phyloP scores from a whole-genome alignment of 2,113 vertebrate species.

The Embiotoca jacksoni region DNA sequence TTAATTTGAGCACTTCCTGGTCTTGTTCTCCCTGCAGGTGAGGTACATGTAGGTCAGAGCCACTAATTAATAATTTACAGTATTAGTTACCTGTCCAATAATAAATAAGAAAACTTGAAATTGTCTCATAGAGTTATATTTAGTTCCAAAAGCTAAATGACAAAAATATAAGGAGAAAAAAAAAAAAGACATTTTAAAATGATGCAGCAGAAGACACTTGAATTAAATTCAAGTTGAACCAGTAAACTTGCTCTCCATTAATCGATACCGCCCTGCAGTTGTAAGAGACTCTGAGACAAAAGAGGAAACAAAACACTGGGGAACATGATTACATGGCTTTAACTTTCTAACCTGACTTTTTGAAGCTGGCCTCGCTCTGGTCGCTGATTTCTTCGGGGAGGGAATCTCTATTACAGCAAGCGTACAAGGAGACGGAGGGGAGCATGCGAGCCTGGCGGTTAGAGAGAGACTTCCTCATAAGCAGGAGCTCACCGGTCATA shows the following conservation, averaged over 20 bases:
- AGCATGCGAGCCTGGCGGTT: conserved; percentile 7
- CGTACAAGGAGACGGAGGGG: background rate
- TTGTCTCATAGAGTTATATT: background rate
- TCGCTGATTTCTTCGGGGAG: conserved; percentile 27
- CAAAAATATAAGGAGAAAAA: background rate
- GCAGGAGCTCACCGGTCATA: background rate
- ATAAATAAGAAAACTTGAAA: too few species aligned
- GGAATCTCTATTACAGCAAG: conserved; percentile 1
- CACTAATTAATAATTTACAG: too few species aligned
- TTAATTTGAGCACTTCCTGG: too few species aligned
- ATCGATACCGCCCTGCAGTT: conserved; percentile 29
- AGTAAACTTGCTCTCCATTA: conserved; percentile 17
- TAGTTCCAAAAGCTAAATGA: background rate
- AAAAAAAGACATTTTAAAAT: conserved; percentile 15
- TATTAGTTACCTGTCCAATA: too few species aligned
- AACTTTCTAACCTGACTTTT: conserved; percentile 32
- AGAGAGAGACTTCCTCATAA: conserved; percentile 17
- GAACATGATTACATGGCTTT: conserved; percentile 32
- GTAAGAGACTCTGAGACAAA: conserved; percentile 42
- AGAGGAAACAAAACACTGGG: conserved; percentile 37
- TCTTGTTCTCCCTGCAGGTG: background rate
- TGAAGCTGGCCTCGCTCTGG: conserved; percentile 7
- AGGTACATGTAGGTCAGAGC: background rate
- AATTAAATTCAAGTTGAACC: conserved; percentile 16
- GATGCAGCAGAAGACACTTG: background rate